Evolutionary conservation across 1,140 invertebrate genomes (phyloP), one percentile per base, ranked within the genome.

Genomic region (Ceratina australensis): DNA sequence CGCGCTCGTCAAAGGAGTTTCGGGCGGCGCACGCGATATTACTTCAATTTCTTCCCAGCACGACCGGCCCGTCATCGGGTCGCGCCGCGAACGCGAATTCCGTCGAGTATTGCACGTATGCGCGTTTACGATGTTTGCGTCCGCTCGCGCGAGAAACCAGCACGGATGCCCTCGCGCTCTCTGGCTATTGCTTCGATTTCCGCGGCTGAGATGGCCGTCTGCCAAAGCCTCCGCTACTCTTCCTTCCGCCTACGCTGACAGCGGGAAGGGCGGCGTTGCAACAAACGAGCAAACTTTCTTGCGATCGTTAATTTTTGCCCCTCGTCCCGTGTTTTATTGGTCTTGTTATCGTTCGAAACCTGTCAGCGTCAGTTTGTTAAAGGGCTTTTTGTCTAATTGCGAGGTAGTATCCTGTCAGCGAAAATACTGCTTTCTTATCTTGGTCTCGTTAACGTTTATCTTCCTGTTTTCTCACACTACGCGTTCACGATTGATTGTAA

Each of bases 101-200:
- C 16, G n/a, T n/a, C 16, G 0, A 42, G 15, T 42, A 52, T 20
- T 7, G 8, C 22, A n/a, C 7, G 15, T 13, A 47, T 24, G 8
- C 66, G 47, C 75, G 66, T 63, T 82, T 50, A 75, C 76, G 67
- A 79, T 75, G 76, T 82, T 82, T 73, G 64, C 68, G 49, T 78
- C 68, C 52, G 71, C 61, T 71, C 50, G 65, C 24, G 61, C 49
- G 54, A 57, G 59, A 72, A 54, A 49, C 49, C 1, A n/a, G 50
- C 33, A 78, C 13, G 49, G 50, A 74, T 71, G 67, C 72, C 65
- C 54, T n/a, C 33, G 42, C 12, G 60, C 8, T 22, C 16, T 42
- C 33, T 42, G 3, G 20, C 69, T 50, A 33, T 76, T 54, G 60
- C 66, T 78, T 83, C 73, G 74, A 78, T 84, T 83, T 67, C 64